Evolutionary conservation across 2,888 invertebrate species (phyloP).

Genomic region (Smittia sp.): DNA sequence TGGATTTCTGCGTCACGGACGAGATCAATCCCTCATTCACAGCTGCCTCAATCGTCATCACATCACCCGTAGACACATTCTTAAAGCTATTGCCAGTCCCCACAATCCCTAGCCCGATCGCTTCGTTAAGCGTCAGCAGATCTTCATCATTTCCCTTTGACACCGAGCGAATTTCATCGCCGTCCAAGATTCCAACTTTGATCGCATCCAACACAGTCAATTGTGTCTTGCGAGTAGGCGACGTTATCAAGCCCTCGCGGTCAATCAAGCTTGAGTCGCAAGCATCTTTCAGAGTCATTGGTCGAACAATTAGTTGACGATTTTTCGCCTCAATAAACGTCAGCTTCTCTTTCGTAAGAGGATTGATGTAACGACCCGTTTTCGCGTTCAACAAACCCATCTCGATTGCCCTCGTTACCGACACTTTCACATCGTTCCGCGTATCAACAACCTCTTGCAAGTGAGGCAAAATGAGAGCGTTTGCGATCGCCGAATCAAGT

Average conservation of each 20-base stretch:
- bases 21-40: constrained; percentile 85
- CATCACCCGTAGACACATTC: constrained; percentile 70
- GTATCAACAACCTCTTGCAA: constrained; percentile 83
- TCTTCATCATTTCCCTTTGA: constrained; percentile 72
- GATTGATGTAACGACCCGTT: constrained; percentile 77
- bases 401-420: constrained; percentile 76
- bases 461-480: constrained; percentile 73
- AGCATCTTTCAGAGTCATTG: constrained; percentile 88
- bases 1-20: constrained; percentile 80
- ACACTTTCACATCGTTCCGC: constrained; percentile 73
- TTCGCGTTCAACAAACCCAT: constrained; percentile 76
- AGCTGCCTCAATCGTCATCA: constrained; percentile 78
- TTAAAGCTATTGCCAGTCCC: constrained; percentile 70
- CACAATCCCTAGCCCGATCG: constrained; percentile 74
- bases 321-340: constrained; percentile 79
- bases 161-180: constrained; percentile 78
- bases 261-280: constrained; percentile 78
- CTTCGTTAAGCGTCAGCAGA: constrained; percentile 79
- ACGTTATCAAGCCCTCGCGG: constrained; percentile 71
- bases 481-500: constrained; percentile 76
- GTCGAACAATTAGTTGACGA: constrained; percentile 77
- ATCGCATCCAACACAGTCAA: constrained; percentile 82
- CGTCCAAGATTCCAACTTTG: constrained; percentile 81
- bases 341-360: constrained; percentile 70
- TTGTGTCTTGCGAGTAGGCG: constrained; percentile 73